Evolutionary conservation across 2,113 vertebrate genomes (phyloP).

Genomic region (Pipa parva): DNA sequence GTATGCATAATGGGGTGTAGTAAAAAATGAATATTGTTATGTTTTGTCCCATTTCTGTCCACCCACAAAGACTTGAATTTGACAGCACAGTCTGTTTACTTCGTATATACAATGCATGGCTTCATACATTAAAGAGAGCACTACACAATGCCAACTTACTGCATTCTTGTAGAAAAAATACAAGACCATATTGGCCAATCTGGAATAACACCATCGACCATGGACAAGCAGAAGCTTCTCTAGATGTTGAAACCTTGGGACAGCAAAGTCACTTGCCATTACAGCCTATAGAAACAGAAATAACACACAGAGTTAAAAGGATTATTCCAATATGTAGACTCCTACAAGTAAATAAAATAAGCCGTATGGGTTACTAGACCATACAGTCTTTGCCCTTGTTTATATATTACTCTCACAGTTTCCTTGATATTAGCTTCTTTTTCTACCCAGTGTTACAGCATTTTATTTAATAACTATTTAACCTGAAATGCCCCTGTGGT

Average conservation of each 20-base stretch:
- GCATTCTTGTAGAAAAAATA: conserved; percentile 99
- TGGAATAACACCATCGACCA: conserved; percentile 94
- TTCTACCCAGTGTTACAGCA: no score
- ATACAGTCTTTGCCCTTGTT: background rate
- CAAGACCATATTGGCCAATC: conserved; percentile 95
- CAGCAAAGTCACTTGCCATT: conserved; percentile 94
- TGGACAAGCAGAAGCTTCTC: conserved; percentile 93
- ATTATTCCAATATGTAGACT: background rate
- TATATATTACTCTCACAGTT: no score
- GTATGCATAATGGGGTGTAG: no score
- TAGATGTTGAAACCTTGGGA: conserved; percentile 86
- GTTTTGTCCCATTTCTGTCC: no score
- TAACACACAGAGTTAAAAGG: background rate
- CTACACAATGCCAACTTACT: conserved; percentile 67
- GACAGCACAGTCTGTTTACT: no score
- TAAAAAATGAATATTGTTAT: no score
- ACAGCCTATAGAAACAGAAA: conserved; percentile 75
- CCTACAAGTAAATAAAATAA: background rate
- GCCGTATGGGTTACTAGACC: background rate
- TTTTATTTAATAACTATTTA: no score
- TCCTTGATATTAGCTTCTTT: no score
- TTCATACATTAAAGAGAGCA: no score
- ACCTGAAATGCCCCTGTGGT: no score
- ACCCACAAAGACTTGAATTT: no score
- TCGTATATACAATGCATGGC: no score